These are phyloP conservation scores for Myiotriccus ornatus DNA, from an alignment of 2,797 vertebrate species.

Conservation along the genomic window DNA sequence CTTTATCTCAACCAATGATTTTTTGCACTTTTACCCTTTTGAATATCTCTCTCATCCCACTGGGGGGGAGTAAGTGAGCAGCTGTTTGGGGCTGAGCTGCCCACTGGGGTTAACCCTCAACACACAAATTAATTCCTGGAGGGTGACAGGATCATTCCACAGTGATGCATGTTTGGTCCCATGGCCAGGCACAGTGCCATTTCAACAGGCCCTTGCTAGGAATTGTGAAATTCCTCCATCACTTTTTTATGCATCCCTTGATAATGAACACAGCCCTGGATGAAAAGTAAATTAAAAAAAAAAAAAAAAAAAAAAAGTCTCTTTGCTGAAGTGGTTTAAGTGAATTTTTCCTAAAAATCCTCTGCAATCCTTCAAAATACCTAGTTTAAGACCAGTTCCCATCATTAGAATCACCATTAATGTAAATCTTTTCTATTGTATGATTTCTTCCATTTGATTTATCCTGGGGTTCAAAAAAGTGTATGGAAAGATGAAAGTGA, in stretches of 20 bases:
- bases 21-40: neutral
- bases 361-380: neutral
- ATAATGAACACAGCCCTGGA: neutral
- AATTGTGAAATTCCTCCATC: neutral
- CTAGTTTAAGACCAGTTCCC: neutral
- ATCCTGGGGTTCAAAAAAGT: neutral
- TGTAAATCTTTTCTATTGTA: neutral
- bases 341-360: neutral
- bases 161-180: neutral
- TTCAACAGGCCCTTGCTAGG: neutral
- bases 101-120: neutral
- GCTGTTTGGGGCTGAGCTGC: neutral
- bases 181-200: neutral
- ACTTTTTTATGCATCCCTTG: neutral
- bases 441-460: neutral
- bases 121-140: too few relatives aligned
- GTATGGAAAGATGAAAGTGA: neutral
- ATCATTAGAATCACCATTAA: neutral
- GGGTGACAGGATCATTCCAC: neutral
- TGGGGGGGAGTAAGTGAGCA: neutral
- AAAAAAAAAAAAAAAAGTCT: neutral
- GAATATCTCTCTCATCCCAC: neutral
- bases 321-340: neutral
- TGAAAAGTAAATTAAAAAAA: neutral
- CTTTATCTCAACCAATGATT: rapidly evolving